Base-by-base conservation (phyloP, 2,888 invertebrate species). In the Carpatolechia fugitivella region DNA sequence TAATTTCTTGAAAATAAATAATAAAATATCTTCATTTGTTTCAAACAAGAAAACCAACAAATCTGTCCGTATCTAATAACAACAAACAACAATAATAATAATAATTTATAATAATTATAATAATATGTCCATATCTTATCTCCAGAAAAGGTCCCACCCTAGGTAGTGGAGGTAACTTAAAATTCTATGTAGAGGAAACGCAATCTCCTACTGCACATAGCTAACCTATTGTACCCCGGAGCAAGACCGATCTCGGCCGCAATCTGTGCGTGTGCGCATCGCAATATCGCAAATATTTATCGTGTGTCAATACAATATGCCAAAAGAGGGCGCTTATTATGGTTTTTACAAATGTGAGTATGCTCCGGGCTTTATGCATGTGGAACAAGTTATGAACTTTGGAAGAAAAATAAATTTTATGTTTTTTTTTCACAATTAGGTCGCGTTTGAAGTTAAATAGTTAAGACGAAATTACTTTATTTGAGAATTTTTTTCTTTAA, bases 261-360 rank as follows among this genome's bases (percentile, higher is more conserved):
- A 79, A 85, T 85, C 82, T 82, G 69, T 60, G 63, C 65, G 67
- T 74, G 68, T 60, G 63, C 65, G 67, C 75, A 67, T 72, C 74
- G 74, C 73, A 82, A 83, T 84, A 83, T 80, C 62, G 67, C 81
- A 83, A 85, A 87, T 85, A 88, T 88, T 85, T 88, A 88, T 89
- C 78, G 82, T 80, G 78, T 89, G 89, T 88, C 88, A 88, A 88
- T 87, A 82, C 80, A 85, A 86, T 85, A 87, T 82, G 88, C 88
- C 89, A 86, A 89, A 88, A 82, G 82, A 74, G 77, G 69, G 73
- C 77, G 80, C 86, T 87, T 88, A 87, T 88, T 88, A 87, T 76
- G 77, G 74, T 84, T 86, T 86, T 87, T 86, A 88, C 85, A 88
- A 87, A 88, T 88, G 87, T 79, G 77, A 70, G 74, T 73, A 63